Evolutionary conservation across 2,797 vertebrate species (phyloP).

Genomic region (Pangasius macronema): DNA sequence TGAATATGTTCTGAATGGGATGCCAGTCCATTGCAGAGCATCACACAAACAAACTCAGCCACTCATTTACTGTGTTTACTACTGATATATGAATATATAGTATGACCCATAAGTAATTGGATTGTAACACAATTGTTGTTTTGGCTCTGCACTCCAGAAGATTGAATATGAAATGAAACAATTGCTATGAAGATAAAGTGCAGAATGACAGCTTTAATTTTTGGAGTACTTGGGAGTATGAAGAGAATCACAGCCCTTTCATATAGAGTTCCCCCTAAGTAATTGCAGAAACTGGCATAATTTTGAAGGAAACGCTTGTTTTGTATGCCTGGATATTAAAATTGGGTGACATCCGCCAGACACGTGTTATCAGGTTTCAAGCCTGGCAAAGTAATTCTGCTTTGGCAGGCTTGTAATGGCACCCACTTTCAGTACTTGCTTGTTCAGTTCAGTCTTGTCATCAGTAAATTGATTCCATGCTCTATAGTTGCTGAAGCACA

Average conservation of each 20-base stretch:
- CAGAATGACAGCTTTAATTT: slow-evolving; percentile 8
- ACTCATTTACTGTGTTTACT: not conserved
- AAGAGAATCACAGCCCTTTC: not conserved
- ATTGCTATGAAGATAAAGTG: not conserved
- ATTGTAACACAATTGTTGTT: not conserved
- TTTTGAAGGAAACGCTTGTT: not conserved
- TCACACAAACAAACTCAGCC: not conserved
- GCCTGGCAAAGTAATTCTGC: slow-evolving; percentile 3
- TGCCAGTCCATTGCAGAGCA: not conserved
- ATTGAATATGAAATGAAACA: not conserved
- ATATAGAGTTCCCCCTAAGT: not conserved
- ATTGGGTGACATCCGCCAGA: slow-evolving; percentile 8
- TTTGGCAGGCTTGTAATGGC: slow-evolving; percentile 15
- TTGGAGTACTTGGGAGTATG: not conserved
- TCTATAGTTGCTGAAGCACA: not conserved
- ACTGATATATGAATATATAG: not conserved
- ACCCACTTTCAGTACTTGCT: not conserved
- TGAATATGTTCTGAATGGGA: not conserved
- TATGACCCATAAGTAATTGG: not conserved
- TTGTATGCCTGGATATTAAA: not conserved
- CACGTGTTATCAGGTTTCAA: slow-evolving; percentile 1
- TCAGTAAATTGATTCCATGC: slow-evolving; percentile 9
- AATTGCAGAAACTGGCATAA: not conserved
- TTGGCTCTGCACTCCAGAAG: not conserved
- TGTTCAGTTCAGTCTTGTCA: not conserved